These are phyloP conservation scores for Brachyhypopomus gauderio DNA, from an alignment of 2,113 vertebrate genomes.

Conservation along the genomic window DNA sequence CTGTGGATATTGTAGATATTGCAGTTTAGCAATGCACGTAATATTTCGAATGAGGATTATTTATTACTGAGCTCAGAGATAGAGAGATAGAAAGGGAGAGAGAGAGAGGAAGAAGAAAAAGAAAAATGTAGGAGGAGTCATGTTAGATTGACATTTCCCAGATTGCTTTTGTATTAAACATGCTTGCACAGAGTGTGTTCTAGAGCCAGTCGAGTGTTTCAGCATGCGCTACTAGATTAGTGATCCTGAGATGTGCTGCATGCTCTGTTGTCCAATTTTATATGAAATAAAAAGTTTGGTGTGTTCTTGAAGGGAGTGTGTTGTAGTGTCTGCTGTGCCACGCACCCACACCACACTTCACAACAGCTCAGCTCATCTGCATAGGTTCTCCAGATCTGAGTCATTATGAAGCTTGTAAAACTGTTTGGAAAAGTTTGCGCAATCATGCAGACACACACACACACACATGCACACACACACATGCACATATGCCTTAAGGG, in stretches of 20 bases:
- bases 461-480: neutral
- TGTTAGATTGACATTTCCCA: slow-evolving; percentile 72
- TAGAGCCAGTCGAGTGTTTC: slow-evolving; percentile 60
- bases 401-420: neutral
- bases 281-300: neutral
- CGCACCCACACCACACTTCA: neutral
- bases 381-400: neutral
- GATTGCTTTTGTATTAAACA: slow-evolving; percentile 76
- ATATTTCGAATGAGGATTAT: neutral
- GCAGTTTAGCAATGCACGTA: neutral
- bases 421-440: neutral
- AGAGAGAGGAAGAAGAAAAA: neutral
- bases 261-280: slow-evolving; percentile 2
- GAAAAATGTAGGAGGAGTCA: slow-evolving; percentile 30
- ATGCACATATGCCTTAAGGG: slow-evolving; percentile 25
- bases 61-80: neutral
- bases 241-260: neutral
- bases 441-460: neutral
- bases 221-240: slow-evolving; percentile 62
- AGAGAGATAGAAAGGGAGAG: neutral
- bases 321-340: neutral
- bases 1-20: neutral
- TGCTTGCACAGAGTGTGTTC: slow-evolving; percentile 59
- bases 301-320: neutral
- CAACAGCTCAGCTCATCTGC: neutral